Evolutionary conservation across 2,888 invertebrate species (phyloP).

Genomic region (Drosophila mimica): DNA sequence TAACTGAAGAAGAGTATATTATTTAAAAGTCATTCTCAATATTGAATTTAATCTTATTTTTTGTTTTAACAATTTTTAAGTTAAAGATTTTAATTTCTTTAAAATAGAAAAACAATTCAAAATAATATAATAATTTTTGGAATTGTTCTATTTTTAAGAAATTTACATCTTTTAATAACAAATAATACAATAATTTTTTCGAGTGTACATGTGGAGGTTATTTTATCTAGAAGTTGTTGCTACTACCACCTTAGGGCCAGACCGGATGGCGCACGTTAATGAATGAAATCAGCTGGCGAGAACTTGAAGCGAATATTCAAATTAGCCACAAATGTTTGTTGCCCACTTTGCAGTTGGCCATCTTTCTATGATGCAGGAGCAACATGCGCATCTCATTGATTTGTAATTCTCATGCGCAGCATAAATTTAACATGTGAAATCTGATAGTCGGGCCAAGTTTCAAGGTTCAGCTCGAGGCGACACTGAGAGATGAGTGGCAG

Average conservation of each 20-base stretch:
- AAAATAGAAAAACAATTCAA: no score
- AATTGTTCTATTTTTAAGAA: not conserved
- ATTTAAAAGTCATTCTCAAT: no score
- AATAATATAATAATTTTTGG: not conserved
- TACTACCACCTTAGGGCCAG: not conserved
- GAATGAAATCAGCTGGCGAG: conserved; percentile 22
- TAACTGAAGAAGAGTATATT: not conserved
- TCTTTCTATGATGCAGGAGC: conserved; percentile 61
- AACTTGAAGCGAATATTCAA: conserved; percentile 53
- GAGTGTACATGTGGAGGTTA: not conserved
- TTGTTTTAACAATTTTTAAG: no score
- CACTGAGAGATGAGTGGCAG: not conserved
- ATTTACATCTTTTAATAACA: not conserved
- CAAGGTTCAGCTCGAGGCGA: conserved; percentile 25
- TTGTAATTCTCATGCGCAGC: conserved; percentile 77
- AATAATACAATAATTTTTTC: not conserved
- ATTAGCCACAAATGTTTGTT: conserved; percentile 46
- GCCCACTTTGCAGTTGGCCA: conserved; percentile 37
- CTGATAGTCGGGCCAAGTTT: conserved; percentile 57
- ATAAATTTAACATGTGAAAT: conserved; percentile 82
- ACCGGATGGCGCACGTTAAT: conserved; percentile 16
- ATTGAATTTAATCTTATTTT: no score
- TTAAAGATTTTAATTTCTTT: no score
- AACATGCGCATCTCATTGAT: conserved; percentile 74
- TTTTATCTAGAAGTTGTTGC: not conserved